phyloP scores from a whole-genome alignment of 2,797 vertebrate genomes.

The Myotis vivesi region DNA sequence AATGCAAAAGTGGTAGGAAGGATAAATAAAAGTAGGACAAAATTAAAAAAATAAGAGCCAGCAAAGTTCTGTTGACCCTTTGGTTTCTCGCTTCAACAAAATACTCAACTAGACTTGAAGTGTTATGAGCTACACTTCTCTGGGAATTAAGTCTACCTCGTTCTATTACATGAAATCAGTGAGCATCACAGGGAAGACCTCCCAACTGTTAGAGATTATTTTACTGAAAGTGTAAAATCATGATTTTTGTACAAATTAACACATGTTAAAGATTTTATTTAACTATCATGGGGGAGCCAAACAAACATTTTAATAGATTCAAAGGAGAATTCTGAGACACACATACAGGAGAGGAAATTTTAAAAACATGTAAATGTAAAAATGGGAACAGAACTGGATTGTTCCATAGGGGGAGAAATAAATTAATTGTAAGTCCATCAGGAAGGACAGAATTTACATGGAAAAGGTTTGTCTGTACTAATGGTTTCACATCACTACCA shows the following conservation, averaged over 20 bases:
- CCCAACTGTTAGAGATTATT: not conserved
- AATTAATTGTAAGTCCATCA: not conserved
- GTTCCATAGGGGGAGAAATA: not conserved
- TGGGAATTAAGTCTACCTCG: not conserved
- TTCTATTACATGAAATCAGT: not conserved
- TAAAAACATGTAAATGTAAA: not conserved
- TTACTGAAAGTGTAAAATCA: not conserved
- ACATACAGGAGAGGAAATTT: not conserved
- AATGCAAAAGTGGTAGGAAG: not conserved
- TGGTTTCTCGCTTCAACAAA: not conserved
- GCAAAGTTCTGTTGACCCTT: not conserved
- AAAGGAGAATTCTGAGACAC: not conserved
- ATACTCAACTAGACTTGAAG: not conserved
- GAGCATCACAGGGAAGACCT: not conserved
- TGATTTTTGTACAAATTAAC: not conserved
- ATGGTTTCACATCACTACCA: not conserved
- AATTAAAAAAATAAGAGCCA: not conserved
- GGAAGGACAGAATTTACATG: not conserved
- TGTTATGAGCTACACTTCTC: not conserved
- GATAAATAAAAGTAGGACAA: not conserved
- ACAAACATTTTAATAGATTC: not conserved
- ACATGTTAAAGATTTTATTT: not conserved
- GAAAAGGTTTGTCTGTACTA: not conserved
- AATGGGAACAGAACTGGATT: not conserved
- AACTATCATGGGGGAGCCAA: not conserved